Percentiles rank a stretch among this genome's conserved stretches.
phyloP scores from a whole-genome alignment of 2,797 vertebrate species.

The Enteromius paludinosus region DNA sequence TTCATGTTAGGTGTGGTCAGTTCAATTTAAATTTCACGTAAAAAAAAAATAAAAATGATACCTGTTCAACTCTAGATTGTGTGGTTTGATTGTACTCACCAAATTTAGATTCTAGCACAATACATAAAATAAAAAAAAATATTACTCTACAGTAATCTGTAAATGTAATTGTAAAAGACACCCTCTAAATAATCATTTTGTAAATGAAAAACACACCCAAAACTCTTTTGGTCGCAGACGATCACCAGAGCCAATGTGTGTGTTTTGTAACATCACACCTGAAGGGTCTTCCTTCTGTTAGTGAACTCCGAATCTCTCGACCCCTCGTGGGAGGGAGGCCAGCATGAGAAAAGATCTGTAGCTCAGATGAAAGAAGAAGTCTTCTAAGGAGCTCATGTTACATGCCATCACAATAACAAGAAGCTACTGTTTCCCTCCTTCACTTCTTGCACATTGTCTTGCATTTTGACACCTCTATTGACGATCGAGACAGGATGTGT shows the following conservation, averaged over 20 bases:
- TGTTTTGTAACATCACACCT: constrained; percentile 25
- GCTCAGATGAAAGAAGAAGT: constrained; percentile 96
- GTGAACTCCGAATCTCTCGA: constrained; percentile 36
- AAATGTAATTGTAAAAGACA: background rate
- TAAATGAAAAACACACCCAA: background rate
- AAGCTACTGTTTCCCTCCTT: constrained; percentile 90
- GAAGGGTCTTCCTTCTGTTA: constrained; percentile 43
- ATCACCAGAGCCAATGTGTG: background rate
- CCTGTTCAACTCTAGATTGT: background rate
- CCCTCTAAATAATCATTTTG: no score
- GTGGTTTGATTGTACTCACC: background rate
- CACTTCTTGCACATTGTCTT: constrained; percentile 95
- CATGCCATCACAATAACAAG: constrained; percentile 88
- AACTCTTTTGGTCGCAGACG: background rate
- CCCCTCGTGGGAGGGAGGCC: constrained; percentile 42
- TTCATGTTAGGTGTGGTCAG: background rate
- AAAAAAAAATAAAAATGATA: background rate
- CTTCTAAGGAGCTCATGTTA: constrained; percentile 99
- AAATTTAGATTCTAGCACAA: background rate
- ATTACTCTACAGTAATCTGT: background rate
- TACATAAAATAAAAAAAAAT: background rate
- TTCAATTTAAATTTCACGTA: background rate
- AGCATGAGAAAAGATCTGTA: constrained; percentile 79
- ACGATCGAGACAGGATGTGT: constrained; percentile 86
- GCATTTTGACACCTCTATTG: constrained; percentile 84